Percentiles rank a stretch among this genome's conserved stretches.
phyloP scores from a whole-genome alignment of 2,113 vertebrate species.

The Rynchops niger region DNA sequence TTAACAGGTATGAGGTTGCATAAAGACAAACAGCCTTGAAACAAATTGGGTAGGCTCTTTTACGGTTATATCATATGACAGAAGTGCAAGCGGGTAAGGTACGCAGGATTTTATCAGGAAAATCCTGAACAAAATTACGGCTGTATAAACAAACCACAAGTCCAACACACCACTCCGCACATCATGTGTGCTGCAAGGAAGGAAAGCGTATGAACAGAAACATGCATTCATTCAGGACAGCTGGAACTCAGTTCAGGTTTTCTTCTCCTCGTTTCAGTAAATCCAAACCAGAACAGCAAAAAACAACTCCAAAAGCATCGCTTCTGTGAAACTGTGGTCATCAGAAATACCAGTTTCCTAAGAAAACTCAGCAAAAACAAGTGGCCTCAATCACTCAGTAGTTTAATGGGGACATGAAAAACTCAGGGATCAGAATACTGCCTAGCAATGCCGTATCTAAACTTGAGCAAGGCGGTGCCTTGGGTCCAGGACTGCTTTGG shows the following conservation, averaged over 20 bases:
- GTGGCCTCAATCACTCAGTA: background rate
- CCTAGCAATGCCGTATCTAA: background rate
- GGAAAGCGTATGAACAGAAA: rapidly evolving
- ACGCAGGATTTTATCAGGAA: background rate
- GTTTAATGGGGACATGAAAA: background rate
- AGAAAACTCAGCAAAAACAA: background rate
- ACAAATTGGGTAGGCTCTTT: background rate
- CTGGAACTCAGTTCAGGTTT: background rate
- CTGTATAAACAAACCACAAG: background rate
- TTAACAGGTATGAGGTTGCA: background rate
- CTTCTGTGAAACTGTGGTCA: background rate
- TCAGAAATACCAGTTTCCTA: background rate
- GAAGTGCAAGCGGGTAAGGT: background rate
- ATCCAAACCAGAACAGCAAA: background rate
- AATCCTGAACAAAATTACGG: background rate
- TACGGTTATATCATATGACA: rapidly evolving
- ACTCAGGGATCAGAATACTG: background rate
- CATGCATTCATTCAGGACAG: background rate
- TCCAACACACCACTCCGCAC: background rate
- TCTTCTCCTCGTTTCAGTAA: background rate
- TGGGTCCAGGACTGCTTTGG: background rate
- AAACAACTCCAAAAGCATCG: background rate
- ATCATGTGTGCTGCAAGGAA: background rate
- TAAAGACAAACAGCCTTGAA: background rate
- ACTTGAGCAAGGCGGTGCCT: background rate